These are phyloP conservation scores for Neodiprion pinetum DNA, from an alignment of 1,140 invertebrate species.

Conservation along the genomic window DNA sequence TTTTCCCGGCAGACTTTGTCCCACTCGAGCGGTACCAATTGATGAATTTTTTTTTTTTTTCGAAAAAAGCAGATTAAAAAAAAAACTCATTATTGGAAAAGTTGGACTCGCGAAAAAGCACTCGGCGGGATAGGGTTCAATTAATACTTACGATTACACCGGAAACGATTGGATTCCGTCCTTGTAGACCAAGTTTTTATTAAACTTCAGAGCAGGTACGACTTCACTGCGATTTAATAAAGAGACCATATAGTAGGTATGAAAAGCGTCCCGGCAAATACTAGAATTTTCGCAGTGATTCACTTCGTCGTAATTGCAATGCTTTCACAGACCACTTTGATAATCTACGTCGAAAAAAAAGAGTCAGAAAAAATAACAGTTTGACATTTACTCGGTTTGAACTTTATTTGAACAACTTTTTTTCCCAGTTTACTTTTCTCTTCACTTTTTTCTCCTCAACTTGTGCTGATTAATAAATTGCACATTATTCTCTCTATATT, in stretches of 20 bases:
- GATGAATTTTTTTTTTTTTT: constrained; percentile 46
- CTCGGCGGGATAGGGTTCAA: constrained; percentile 14
- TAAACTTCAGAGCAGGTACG: neutral
- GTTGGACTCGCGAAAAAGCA: constrained; percentile 19
- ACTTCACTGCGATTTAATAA: neutral
- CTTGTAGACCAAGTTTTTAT: constrained; percentile 19
- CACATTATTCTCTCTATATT: no score
- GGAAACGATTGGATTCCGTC: constrained; percentile 28
- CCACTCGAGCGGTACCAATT: constrained; percentile 23
- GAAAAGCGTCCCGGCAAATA: neutral
- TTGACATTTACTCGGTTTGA: no score
- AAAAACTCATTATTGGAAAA: constrained; percentile 42
- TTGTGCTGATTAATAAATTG: no score
- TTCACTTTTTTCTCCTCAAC: no score
- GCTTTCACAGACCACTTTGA: no score
- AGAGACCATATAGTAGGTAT: neutral
- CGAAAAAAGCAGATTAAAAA: no score
- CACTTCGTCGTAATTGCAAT: no score
- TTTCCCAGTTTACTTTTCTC: no score
- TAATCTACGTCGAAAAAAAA: no score
- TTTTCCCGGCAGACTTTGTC: constrained; percentile 32
- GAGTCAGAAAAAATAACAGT: no score
- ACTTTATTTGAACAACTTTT: no score
- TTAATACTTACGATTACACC: constrained; percentile 37
- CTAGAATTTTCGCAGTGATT: neutral